Evolutionary conservation across 2,888 invertebrate genomes (phyloP).

Genomic region (Melanostoma scalare): DNA sequence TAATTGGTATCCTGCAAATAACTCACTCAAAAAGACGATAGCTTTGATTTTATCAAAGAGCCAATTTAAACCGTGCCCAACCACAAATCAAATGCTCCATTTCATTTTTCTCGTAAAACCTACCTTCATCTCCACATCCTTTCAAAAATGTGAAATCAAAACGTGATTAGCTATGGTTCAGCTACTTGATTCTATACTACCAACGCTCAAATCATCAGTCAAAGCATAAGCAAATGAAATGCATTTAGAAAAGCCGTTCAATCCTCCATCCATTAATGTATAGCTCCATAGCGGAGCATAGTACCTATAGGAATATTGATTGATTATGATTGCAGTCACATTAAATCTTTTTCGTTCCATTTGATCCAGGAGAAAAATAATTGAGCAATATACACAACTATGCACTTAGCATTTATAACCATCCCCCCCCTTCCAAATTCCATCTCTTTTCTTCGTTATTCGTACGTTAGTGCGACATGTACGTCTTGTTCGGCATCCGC

Average conservation of each 20-base stretch:
- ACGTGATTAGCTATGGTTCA: too few species aligned
- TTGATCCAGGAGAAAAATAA: constrained; percentile 73
- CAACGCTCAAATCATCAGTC: too few species aligned
- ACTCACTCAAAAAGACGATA: too few species aligned
- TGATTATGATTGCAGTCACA: constrained; percentile 74
- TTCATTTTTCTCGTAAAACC: too few species aligned
- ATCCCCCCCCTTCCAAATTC: neutral
- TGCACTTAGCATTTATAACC: constrained; percentile 74
- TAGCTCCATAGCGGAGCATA: constrained; percentile 4
- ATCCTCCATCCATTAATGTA: constrained; percentile 67
- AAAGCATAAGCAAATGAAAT: constrained; percentile 19
- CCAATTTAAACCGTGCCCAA: too few species aligned
- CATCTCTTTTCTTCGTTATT: neutral
- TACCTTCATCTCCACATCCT: too few species aligned
- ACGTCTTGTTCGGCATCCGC: constrained; percentile 16
- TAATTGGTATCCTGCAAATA: too few species aligned
- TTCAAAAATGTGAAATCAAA: too few species aligned
- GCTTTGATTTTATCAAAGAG: too few species aligned
- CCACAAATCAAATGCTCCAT: too few species aligned
- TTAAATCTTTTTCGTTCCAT: constrained; percentile 74
- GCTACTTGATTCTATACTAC: too few species aligned
- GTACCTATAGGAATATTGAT: constrained; percentile 62
- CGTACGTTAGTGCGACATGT: too few species aligned
- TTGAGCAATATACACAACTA: constrained; percentile 74
- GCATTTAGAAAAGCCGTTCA: constrained; percentile 36